Evolutionary conservation across 2,113 vertebrate genomes (phyloP).

Genomic region (Laticauda laticaudata): DNA sequence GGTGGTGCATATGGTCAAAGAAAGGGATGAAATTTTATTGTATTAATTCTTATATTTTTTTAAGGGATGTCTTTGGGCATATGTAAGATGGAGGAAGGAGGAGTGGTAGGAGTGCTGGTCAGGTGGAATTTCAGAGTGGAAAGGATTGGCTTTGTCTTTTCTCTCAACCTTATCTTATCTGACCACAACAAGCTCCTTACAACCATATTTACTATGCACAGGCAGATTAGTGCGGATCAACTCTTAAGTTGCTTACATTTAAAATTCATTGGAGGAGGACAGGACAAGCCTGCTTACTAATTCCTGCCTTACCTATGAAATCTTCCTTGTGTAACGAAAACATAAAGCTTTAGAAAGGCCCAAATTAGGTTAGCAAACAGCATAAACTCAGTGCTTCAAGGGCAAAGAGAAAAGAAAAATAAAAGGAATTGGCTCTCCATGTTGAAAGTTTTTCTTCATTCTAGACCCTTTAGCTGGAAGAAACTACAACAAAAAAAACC

Average conservation of each 20-base stretch:
- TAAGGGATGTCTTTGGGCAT: neutral
- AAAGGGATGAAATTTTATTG: too few relatives aligned
- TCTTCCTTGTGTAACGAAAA: neutral
- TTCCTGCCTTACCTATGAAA: too few relatives aligned
- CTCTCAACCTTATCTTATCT: neutral
- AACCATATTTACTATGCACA: constrained; percentile 22
- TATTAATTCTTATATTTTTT: neutral
- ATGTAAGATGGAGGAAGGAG: neutral
- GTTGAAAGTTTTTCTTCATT: neutral
- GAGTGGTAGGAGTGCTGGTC: neutral
- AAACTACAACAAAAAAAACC: neutral
- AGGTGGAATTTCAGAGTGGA: neutral
- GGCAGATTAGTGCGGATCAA: constrained; percentile 8
- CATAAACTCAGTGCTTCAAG: neutral
- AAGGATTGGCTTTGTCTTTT: neutral
- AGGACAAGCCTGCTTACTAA: constrained; percentile 3
- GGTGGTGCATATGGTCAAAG: neutral
- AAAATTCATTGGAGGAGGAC: neutral
- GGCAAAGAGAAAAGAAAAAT: neutral
- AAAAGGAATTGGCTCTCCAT: rapidly evolving
- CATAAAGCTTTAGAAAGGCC: neutral
- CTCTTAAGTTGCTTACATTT: constrained; percentile 11
- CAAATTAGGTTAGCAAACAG: neutral
- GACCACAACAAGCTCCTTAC: constrained; percentile 26
- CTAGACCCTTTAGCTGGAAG: neutral